Evolutionary conservation across 2,888 invertebrate genomes (phyloP).

Genomic region (Carcina quercana): DNA sequence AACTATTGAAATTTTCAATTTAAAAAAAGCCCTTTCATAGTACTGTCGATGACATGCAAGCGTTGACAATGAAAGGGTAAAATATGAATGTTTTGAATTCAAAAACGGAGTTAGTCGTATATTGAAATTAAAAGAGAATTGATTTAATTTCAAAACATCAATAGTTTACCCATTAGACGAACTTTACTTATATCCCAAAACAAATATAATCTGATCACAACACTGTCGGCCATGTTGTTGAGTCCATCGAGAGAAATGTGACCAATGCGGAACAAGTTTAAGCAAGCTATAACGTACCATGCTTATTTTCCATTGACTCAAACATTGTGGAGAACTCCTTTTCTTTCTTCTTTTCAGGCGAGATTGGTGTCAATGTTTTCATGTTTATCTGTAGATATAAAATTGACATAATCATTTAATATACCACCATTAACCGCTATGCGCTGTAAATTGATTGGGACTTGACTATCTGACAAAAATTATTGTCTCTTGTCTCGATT

Average conservation of each 20-base stretch:
- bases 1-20: slow-evolving; percentile 75
- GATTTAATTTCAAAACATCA: slow-evolving; percentile 68
- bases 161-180: slow-evolving; percentile 69
- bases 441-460: no score
- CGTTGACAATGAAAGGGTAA: slow-evolving; percentile 70
- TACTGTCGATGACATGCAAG: slow-evolving; percentile 57
- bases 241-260: slow-evolving; percentile 14
- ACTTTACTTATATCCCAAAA: slow-evolving; percentile 6
- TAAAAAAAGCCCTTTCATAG: slow-evolving; percentile 65
- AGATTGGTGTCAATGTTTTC: slow-evolving; percentile 73
- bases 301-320: slow-evolving; percentile 87
- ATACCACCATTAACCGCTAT: no score
- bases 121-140: not conserved
- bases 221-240: slow-evolving; percentile 10
- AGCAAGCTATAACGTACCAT: slow-evolving; percentile 79
- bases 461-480: no score
- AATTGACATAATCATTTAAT: no score
- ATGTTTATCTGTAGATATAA: slow-evolving; percentile 67
- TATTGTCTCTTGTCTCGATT: no score
- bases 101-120: slow-evolving; percentile 4
- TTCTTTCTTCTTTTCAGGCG: slow-evolving; percentile 77
- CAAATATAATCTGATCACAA: slow-evolving; percentile 2
- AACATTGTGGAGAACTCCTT: slow-evolving; percentile 84
- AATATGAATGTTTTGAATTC: slow-evolving; percentile 69
- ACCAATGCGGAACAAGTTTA: no score